phyloP scores from a whole-genome alignment of 2,113 vertebrate species.

The Calidris pygmaea region DNA sequence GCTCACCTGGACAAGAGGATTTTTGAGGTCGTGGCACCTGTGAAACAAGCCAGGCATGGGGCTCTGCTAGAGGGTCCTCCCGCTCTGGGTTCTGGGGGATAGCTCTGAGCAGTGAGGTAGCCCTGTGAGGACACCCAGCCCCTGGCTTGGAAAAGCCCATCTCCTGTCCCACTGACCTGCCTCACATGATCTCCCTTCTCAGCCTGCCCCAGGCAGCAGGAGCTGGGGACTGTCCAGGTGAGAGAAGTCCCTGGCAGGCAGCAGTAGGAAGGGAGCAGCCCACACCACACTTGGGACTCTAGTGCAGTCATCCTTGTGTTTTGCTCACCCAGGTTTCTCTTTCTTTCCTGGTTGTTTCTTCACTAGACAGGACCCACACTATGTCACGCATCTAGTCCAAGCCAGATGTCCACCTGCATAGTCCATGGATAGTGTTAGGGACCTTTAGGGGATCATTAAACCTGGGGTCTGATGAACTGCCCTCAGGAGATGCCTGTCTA shows the following conservation, averaged over 20 bases:
- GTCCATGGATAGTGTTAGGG: not conserved
- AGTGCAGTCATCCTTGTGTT: not conserved
- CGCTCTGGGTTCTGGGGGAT: rapidly evolving
- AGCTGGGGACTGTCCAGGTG: rapidly evolving
- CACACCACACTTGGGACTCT: rapidly evolving
- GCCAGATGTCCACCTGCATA: not conserved
- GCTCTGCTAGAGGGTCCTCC: not conserved
- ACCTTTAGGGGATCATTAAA: not conserved
- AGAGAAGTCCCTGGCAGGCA: not conserved
- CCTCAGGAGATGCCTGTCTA: not conserved
- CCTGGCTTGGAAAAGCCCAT: not conserved
- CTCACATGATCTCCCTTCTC: rapidly evolving
- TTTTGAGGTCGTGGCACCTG: not conserved
- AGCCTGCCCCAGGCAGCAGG: not conserved
- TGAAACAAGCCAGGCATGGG: rapidly evolving
- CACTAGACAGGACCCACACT: not conserved
- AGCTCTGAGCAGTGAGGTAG: rapidly evolving
- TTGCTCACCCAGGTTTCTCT: not conserved
- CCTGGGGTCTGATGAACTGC: not conserved
- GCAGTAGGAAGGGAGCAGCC: not conserved
- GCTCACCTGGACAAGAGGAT: not conserved
- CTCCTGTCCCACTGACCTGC: not conserved
- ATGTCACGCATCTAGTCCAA: not conserved
- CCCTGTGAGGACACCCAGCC: not conserved
- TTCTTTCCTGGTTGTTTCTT: not conserved